These are phyloP conservation scores for Rhysida immarginata DNA, from an alignment of 1,140 invertebrate genomes.

Conservation along the genomic window DNA sequence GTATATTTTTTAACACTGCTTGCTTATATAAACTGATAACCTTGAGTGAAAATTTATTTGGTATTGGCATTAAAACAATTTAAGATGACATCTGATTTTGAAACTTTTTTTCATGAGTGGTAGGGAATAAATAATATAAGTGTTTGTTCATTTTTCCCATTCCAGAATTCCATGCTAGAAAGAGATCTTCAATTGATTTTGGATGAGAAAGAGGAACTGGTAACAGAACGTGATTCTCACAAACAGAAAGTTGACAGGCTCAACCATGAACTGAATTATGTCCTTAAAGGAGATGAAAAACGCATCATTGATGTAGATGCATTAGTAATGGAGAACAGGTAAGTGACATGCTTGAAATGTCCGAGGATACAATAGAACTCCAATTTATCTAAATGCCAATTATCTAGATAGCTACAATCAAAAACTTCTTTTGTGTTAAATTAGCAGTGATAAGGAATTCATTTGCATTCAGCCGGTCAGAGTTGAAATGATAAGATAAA, in stretches of 20 bases:
- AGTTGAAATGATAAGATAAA: too few relatives aligned
- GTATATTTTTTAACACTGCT: too few relatives aligned
- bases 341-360: slow-evolving; percentile 9
- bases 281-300: slow-evolving; percentile 41
- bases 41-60: too few relatives aligned
- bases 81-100: too few relatives aligned
- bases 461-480: too few relatives aligned
- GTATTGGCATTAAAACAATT: too few relatives aligned
- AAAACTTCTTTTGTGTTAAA: slow-evolving; percentile 5
- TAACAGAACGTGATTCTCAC: slow-evolving; percentile 65
- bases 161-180: slow-evolving; percentile 45
- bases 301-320: slow-evolving; percentile 60
- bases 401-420: background rate
- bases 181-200: slow-evolving; percentile 54
- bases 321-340: slow-evolving; percentile 61
- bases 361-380: background rate
- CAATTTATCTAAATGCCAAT: background rate
- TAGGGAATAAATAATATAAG: too few relatives aligned
- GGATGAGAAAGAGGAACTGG: slow-evolving; percentile 73
- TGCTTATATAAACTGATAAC: too few relatives aligned
- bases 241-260: slow-evolving; percentile 67
- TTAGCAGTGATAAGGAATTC: too few relatives aligned
- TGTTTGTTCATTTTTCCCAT: slow-evolving; percentile 11
- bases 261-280: slow-evolving; percentile 61
- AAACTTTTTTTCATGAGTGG: too few relatives aligned